phyloP scores from a whole-genome alignment of 2,797 vertebrate genomes.

The Pachyuromys duprasi region DNA sequence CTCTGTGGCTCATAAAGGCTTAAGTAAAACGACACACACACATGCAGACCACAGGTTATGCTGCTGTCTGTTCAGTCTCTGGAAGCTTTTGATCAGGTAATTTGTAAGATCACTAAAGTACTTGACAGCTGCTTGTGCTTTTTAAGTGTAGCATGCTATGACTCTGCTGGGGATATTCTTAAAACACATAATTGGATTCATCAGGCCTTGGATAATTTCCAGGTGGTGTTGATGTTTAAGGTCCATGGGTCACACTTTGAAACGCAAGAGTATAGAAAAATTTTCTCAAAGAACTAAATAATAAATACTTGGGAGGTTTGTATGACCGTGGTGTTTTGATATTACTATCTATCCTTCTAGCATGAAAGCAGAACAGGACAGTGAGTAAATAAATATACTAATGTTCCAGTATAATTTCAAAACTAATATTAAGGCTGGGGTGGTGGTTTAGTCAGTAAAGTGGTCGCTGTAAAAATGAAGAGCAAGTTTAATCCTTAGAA shows the following conservation, averaged over 20 bases:
- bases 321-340: neutral
- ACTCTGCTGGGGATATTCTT: constrained; percentile 15
- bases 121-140: neutral
- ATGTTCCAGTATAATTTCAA: neutral
- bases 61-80: neutral
- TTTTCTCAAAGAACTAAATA: neutral
- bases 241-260: neutral
- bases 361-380: neutral
- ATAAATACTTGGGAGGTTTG: neutral
- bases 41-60: neutral
- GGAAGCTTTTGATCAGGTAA: neutral
- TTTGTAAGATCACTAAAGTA: neutral
- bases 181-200: neutral
- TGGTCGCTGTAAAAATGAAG: neutral
- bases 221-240: neutral
- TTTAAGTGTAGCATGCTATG: neutral
- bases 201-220: neutral
- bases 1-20: neutral
- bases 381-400: neutral
- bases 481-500: neutral
- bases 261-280: neutral
- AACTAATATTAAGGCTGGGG: neutral
- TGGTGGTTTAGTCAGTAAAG: neutral
- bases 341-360: neutral
- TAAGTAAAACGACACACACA: neutral